Evolutionary conservation across 2,113 vertebrate species (phyloP), one percentile per base, ranked within the genome.

Genomic region (Epinephelus cyanopodus): DNA sequence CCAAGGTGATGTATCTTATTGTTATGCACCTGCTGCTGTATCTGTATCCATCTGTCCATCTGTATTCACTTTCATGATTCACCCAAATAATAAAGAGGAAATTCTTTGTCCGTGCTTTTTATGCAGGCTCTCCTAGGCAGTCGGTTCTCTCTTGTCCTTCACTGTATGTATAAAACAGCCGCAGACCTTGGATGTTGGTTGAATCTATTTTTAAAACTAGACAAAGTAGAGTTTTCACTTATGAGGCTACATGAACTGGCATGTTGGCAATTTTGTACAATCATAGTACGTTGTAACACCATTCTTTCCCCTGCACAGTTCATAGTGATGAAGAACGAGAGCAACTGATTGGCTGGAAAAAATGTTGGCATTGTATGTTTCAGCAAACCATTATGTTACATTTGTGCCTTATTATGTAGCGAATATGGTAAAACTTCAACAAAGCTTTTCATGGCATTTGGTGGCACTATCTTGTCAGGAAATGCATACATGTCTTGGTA

Each of bases 1-100:
- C 87, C 66, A 81, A 85, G 82, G 82, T 89, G 86, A 92, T 84
- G 76, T 75, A 70, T 89, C 63, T 87, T 66, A 87, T 87, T 89
- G 77, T 81, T 60, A 73, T 77, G 69, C 75, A 66, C 81, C 88
- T 75, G 79, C 74, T 83, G 77, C 61, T 86, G 37, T 58, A 83
- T 70, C 82, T 80, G 70, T 80, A 82, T 89, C 89, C 84, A 79
- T 81, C 74, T 80, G 83, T 82, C 76, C 79, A 81, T 89, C 77
- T 77, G 75, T 64, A 60, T 77, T 70, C 68, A 25, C 72, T 82
- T 86, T 82, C 75, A 79, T 68, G 79, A 90, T 74, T 86, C 79
- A 85, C 53, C 53, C 52, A 76, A 85, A 88, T 83, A 72, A 82
- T 62, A 6, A 74, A 23, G 18, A 29, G 50, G 10, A 77, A 80